These are phyloP conservation scores for Augochlora pura DNA, from an alignment of 1,140 invertebrate genomes.

Conservation along the genomic window DNA sequence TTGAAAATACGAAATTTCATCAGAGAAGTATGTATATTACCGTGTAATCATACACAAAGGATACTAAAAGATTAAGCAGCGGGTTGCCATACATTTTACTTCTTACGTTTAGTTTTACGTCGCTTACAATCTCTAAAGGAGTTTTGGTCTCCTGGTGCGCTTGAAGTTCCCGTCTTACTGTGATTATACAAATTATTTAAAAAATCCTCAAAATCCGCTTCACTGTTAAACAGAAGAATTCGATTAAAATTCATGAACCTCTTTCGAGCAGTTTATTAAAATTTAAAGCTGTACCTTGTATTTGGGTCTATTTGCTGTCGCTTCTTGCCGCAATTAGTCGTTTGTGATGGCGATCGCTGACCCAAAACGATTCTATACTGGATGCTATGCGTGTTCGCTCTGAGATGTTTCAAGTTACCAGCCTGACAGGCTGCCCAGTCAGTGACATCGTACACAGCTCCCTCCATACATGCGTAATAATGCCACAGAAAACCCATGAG, in stretches of 20 bases:
- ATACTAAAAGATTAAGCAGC: conserved; percentile 45
- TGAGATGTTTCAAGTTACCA: conserved; percentile 88
- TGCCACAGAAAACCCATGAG: conserved; percentile 94
- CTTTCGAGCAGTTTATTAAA: background rate
- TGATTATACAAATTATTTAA: conserved; percentile 83
- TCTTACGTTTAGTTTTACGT: conserved; percentile 80
- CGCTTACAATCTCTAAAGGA: conserved; percentile 74
- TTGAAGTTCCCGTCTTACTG: conserved; percentile 72
- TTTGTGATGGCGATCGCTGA: conserved; percentile 80
- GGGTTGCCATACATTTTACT: conserved; percentile 63
- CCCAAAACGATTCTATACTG: conserved; percentile 95
- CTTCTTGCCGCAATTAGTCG: conserved; percentile 68
- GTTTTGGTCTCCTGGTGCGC: conserved; percentile 68
- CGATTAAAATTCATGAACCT: background rate
- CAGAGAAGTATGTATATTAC: conserved; percentile 52
- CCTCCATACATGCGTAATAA: conserved; percentile 98
- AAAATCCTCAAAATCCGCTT: conserved; percentile 84
- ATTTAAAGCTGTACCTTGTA: conserved; percentile 62
- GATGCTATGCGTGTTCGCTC: conserved; percentile 93
- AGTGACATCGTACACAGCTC: conserved; percentile 95
- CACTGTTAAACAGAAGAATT: conserved; percentile 71
- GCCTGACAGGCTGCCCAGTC: conserved; percentile 97
- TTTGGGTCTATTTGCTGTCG: conserved; percentile 71
- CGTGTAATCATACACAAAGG: conserved; percentile 58
- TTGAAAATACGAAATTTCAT: conserved; percentile 56